phyloP scores from a whole-genome alignment of 2,888 invertebrate species.

The Cephus sareptanus region DNA sequence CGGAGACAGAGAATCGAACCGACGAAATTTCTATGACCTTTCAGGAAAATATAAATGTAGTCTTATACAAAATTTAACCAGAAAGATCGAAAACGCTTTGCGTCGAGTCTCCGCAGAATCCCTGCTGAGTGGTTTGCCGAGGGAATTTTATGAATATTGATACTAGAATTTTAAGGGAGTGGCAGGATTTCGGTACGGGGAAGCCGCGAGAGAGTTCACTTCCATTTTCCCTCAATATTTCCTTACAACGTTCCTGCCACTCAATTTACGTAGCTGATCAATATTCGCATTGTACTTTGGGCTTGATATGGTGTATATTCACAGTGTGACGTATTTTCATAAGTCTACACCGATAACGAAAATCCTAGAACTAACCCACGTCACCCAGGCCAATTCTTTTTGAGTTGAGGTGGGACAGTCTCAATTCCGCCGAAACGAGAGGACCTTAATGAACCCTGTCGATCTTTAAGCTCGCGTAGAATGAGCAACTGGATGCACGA shows the following conservation, averaged over 20 bases:
- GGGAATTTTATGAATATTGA: constrained; percentile 17
- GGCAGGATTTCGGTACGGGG: not conserved
- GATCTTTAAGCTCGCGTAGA: too few species aligned
- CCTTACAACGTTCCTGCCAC: not conserved
- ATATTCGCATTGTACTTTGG: not conserved
- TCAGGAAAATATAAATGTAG: not conserved
- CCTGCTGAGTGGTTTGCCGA: constrained; percentile 4
- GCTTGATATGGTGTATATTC: not conserved
- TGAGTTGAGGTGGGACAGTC: too few species aligned
- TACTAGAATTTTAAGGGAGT: constrained; percentile 11
- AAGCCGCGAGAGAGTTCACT: not conserved
- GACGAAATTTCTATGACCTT: not conserved
- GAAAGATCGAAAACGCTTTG: not conserved
- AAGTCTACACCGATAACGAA: too few species aligned
- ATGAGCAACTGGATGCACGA: too few species aligned
- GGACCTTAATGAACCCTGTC: too few species aligned
- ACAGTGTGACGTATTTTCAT: too few species aligned
- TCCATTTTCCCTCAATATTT: not conserved
- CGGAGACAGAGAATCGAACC: not conserved
- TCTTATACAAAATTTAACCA: not conserved
- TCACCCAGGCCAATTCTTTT: too few species aligned
- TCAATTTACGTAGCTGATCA: not conserved
- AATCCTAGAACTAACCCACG: too few species aligned
- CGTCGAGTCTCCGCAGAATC: not conserved
- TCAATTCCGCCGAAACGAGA: too few species aligned